Conservation (phyloP, 2,888 invertebrate genomes). For the Microctonus hyperodae region DNA sequence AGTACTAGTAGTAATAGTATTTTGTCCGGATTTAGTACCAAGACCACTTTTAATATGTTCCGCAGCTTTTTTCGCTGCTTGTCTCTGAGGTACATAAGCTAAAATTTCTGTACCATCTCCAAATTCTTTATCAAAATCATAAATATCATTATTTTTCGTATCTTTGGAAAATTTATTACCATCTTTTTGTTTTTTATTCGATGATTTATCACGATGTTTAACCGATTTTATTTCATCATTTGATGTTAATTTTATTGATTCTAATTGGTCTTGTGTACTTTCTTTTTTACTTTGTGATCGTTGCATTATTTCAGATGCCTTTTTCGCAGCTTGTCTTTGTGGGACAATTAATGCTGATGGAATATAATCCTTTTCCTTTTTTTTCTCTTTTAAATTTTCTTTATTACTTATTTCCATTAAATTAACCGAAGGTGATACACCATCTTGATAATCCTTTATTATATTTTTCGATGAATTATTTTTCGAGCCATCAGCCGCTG, state of each 20-base stretch:
- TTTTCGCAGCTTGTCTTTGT: slow-evolving; percentile 89
- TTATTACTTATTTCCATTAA: slow-evolving; percentile 61
- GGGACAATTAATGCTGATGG: slow-evolving; percentile 88
- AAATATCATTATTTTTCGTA: slow-evolving; percentile 63
- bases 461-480: slow-evolving; percentile 69
- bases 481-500: slow-evolving; percentile 77
- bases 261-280: slow-evolving; percentile 56
- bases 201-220: slow-evolving; percentile 52
- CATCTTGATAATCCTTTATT: slow-evolving; percentile 58
- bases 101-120: slow-evolving; percentile 71
- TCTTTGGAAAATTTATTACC: slow-evolving; percentile 56
- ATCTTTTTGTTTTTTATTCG: slow-evolving; percentile 55
- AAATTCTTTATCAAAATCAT: slow-evolving; percentile 70
- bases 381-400: slow-evolving; percentile 60
- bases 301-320: slow-evolving; percentile 86
- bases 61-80: slow-evolving; percentile 91
- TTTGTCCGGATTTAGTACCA: slow-evolving; percentile 66
- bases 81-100: slow-evolving; percentile 87
- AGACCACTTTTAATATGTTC: slow-evolving; percentile 87
- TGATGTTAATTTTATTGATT: slow-evolving; percentile 53
- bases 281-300: slow-evolving; percentile 69
- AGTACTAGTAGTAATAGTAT: too few species aligned
- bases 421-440: not conserved
- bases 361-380: slow-evolving; percentile 65
- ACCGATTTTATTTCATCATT: slow-evolving; percentile 38